Percentiles rank a stretch among this genome's conserved stretches.
These are phyloP conservation scores for Caenorhabditis sp. DNA, from an alignment of 2,888 invertebrate species.

Conservation along the genomic window DNA sequence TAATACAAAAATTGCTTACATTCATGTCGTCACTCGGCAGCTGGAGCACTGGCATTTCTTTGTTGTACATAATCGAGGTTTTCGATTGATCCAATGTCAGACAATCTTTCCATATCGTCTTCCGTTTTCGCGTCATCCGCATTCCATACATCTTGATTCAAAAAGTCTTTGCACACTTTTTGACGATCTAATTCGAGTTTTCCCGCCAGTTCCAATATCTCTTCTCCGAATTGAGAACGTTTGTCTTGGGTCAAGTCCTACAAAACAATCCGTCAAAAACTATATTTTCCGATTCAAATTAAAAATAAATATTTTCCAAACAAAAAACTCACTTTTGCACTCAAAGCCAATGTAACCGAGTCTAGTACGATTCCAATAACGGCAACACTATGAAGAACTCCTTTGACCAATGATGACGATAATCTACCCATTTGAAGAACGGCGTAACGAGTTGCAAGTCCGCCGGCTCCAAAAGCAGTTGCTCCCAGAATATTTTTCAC, in stretches of 20 bases:
- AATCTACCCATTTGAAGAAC: constrained; percentile 32
- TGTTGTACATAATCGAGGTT: background rate
- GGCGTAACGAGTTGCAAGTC: constrained; percentile 16
- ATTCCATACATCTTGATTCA: constrained; percentile 42
- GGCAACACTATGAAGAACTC: constrained; percentile 49
- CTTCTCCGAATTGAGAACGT: constrained; percentile 30
- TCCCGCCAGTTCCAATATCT: constrained; percentile 27
- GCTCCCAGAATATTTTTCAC: constrained; percentile 21
- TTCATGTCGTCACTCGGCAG: background rate
- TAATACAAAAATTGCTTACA: background rate
- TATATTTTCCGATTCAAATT: background rate
- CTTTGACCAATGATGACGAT: constrained; percentile 44
- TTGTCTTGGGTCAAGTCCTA: constrained; percentile 27
- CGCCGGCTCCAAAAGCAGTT: constrained; percentile 17
- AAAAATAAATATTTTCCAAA: background rate
- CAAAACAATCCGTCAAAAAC: background rate
- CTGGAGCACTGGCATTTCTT: background rate
- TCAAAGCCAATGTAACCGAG: constrained; percentile 36
- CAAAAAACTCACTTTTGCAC: constrained; percentile 21
- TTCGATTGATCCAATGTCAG: constrained; percentile 1
- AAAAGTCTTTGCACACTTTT: constrained; percentile 36
- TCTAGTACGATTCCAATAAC: constrained; percentile 49
- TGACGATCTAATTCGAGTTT: constrained; percentile 41
- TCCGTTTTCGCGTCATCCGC: constrained; percentile 16
- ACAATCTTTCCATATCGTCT: background rate